Evolutionary conservation across 92 coral and sea anemone genomes (phyloP).

Genomic region (Porites divaricata): DNA sequence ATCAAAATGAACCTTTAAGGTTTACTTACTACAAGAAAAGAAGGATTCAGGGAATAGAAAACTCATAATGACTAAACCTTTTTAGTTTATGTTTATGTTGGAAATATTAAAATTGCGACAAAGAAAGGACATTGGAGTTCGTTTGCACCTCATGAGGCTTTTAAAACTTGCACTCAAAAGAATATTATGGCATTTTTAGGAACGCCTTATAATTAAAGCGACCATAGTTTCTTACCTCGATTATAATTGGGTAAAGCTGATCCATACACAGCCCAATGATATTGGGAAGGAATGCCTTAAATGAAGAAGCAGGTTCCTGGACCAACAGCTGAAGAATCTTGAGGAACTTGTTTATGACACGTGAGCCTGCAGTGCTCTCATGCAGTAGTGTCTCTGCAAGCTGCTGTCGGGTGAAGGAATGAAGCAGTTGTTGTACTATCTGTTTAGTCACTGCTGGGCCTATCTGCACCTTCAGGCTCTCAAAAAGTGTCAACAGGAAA

Average conservation of each 20-base stretch:
- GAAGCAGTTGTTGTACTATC: slow-evolving; percentile 88
- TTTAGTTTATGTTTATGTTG: no score
- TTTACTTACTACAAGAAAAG: no score
- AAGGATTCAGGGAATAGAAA: no score
- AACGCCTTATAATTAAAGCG: no score
- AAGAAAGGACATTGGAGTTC: no score
- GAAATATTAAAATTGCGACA: no score
- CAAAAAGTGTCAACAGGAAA: slow-evolving; percentile 86
- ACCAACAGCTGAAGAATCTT: slow-evolving; percentile 89
- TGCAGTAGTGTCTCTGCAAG: slow-evolving; percentile 87
- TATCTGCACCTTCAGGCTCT: slow-evolving; percentile 87
- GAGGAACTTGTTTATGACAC: slow-evolving; percentile 91
- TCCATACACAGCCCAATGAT: slow-evolving; percentile 94
- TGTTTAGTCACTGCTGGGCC: slow-evolving; percentile 93
- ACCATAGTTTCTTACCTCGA: slow-evolving; percentile 66
- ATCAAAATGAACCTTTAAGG: no score
- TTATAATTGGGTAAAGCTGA: slow-evolving; percentile 88
- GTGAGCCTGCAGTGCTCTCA: slow-evolving; percentile 91
- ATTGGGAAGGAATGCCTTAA: slow-evolving; percentile 91
- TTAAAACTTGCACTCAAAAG: no score
- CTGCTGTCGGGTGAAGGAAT: slow-evolving; percentile 87
- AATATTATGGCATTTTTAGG: no score
- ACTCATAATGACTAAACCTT: no score
- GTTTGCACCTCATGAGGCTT: no score
- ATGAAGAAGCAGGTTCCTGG: slow-evolving; percentile 94